Evolutionary conservation across 2,113 vertebrate genomes (phyloP).

Genomic region (Neoarius graeffei): DNA sequence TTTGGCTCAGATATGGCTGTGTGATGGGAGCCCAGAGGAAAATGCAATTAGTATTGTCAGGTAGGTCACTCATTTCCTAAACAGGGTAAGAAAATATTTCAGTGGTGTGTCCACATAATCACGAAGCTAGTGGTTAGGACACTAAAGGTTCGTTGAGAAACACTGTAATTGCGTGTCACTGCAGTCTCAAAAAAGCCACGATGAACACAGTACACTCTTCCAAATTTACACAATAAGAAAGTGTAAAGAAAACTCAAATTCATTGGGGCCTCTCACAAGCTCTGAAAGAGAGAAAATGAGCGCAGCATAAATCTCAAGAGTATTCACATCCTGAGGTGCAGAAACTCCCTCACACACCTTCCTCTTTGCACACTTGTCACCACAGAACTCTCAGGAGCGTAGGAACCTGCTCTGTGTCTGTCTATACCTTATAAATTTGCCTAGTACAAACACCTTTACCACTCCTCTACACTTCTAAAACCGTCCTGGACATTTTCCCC

Average conservation of each 20-base stretch:
- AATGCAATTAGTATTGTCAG: background rate
- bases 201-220: background rate
- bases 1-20: background rate
- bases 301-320: conserved; percentile 30
- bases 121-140: background rate
- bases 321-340: conserved; percentile 27
- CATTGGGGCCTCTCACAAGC: conserved; percentile 25
- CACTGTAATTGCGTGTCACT: background rate
- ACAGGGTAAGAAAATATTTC: background rate
- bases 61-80: background rate
- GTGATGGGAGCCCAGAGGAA: background rate
- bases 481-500: background rate
- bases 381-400: conserved; percentile 11
- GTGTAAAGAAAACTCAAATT: conserved; percentile 8
- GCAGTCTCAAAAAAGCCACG: background rate
- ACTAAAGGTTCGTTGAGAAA: background rate
- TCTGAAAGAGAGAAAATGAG: conserved; percentile 24
- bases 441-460: background rate
- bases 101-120: background rate
- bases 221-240: conserved; percentile 37
- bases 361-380: conserved; percentile 23
- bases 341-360: conserved; percentile 35
- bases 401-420: conserved; percentile 47
- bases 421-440: conserved; percentile 38
- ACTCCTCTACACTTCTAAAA: background rate